A percentile compares a stretch with the other conserved stretches of the same genome.
Conservation (phyloP, 2,888 invertebrate species). For the Cremastinae sp. region DNA sequence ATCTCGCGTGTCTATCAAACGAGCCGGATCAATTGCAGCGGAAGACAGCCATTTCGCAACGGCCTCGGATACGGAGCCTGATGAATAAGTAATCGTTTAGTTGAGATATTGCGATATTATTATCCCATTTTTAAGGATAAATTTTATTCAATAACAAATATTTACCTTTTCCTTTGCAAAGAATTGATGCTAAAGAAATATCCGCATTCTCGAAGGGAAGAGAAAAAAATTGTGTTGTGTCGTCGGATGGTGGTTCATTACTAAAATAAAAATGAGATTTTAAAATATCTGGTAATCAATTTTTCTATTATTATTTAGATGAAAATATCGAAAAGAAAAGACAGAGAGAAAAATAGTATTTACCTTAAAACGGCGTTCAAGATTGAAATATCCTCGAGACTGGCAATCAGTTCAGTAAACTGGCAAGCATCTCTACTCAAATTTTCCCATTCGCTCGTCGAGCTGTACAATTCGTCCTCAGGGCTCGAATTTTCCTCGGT, state of each 20-base stretch:
- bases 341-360: conserved; percentile 3
- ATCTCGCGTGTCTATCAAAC: conserved; percentile 77
- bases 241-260: conserved; percentile 69
- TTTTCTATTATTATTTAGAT: conserved; percentile 21
- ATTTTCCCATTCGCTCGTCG: conserved; percentile 86
- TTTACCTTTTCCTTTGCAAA: conserved; percentile 79
- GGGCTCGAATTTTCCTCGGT: conserved; percentile 68
- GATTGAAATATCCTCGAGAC: conserved; percentile 93
- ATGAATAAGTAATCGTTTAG: no score
- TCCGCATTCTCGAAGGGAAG: conserved; percentile 72
- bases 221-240: conserved; percentile 71
- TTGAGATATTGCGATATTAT: no score
- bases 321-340: conserved; percentile 7
- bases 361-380: conserved; percentile 86
- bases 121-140: no score
- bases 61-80: conserved; percentile 93
- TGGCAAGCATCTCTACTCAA: conserved; percentile 92
- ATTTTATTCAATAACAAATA: background rate
- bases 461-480: conserved; percentile 81
- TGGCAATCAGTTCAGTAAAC: conserved; percentile 93
- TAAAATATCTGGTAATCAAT: background rate
- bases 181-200: conserved; percentile 77
- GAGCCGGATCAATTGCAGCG: conserved; percentile 86
- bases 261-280: conserved; percentile 64
- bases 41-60: conserved; percentile 93